phyloP scores from a whole-genome alignment of 2,888 invertebrate genomes.

The Criorhina ranunculi region DNA sequence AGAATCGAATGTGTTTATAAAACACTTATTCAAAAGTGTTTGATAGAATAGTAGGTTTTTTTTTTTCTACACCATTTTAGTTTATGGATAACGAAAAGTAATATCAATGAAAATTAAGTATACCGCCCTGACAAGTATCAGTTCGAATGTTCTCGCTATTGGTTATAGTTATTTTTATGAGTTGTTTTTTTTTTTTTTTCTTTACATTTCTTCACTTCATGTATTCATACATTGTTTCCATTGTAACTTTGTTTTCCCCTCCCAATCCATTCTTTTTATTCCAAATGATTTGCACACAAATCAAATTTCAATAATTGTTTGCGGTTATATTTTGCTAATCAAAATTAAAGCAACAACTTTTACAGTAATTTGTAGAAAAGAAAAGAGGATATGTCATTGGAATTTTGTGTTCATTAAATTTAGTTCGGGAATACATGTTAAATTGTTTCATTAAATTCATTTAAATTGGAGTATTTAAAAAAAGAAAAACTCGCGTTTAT shows the following conservation, averaged over 20 bases:
- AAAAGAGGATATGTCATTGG: constrained; percentile 56
- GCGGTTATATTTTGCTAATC: constrained; percentile 29
- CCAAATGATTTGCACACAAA: constrained; percentile 37
- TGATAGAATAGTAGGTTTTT: too few species aligned
- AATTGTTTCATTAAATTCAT: constrained; percentile 8
- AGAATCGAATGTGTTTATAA: too few species aligned
- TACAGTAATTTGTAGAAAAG: constrained; percentile 46
- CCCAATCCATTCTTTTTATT: constrained; percentile 23
- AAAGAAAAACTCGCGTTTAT: background rate
- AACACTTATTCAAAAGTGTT: too few species aligned
- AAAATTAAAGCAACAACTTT: constrained; percentile 27
- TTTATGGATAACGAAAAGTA: too few species aligned
- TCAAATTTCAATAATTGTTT: constrained; percentile 35
- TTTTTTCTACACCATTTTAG: too few species aligned
- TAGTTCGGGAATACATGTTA: background rate
- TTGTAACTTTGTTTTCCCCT: constrained; percentile 7
- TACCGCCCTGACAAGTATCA: background rate
- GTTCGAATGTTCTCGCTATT: constrained; percentile 30
- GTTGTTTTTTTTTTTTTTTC: constrained; percentile 6
- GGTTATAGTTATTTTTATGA: background rate
- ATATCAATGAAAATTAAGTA: background rate
- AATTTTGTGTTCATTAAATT: constrained; percentile 13
- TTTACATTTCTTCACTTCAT: constrained; percentile 9
- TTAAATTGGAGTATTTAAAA: background rate
- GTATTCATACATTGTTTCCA: constrained; percentile 17